phyloP scores from a whole-genome alignment of 2,888 invertebrate species.

The Cyclophora albipunctata region DNA sequence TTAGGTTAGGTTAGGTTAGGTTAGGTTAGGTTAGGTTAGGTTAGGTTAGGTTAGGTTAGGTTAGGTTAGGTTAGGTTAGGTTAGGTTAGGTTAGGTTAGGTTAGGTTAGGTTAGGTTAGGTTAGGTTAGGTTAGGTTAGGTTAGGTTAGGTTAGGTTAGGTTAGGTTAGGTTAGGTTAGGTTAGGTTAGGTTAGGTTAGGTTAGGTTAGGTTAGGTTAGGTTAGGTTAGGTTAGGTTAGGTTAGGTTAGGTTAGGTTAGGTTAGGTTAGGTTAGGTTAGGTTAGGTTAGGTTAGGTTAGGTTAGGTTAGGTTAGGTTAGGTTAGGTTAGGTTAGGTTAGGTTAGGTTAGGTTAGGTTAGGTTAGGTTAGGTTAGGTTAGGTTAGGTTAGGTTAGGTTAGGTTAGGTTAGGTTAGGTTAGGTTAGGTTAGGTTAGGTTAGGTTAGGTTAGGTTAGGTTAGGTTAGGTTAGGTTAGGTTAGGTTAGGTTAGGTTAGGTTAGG shows the following conservation, averaged over 20 bases:
- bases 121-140: conserved; percentile 9
- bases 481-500: conserved; percentile 13
- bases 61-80: conserved; percentile 14
- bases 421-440: conserved; percentile 18
- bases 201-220: conserved; percentile 17
- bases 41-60: conserved; percentile 17
- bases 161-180: conserved; percentile 9
- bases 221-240: conserved; percentile 18
- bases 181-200: conserved; percentile 15
- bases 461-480: conserved; percentile 18
- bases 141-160: conserved; percentile 9
- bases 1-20: conserved; percentile 17
- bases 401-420: conserved; percentile 19
- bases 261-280: conserved; percentile 14
- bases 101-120: conserved; percentile 7
- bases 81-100: conserved; percentile 10
- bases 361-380: conserved; percentile 22
- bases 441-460: conserved; percentile 18
- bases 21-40: conserved; percentile 17
- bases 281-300: conserved; percentile 18
- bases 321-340: conserved; percentile 20
- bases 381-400: conserved; percentile 21
- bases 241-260: conserved; percentile 17
- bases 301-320: conserved; percentile 20
- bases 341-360: conserved; percentile 22